These are phyloP conservation scores for Phalanger gymnotis DNA, from an alignment of 2,797 vertebrate genomes.

Conservation along the genomic window DNA sequence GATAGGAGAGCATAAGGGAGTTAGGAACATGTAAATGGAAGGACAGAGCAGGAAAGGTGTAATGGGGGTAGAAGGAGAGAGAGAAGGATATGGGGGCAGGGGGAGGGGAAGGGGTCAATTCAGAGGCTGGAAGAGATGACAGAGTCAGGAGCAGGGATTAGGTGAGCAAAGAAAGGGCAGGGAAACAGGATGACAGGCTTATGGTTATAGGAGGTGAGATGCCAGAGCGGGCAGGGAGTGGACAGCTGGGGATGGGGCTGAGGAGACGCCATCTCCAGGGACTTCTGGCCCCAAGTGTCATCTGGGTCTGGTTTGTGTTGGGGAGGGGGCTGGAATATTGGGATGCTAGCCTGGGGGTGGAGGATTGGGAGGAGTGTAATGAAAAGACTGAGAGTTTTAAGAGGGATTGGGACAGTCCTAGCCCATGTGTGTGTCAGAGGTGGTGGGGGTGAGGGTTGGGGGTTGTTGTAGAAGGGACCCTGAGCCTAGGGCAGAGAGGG, in stretches of 20 bases:
- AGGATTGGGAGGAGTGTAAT: not conserved
- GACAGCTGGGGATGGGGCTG: not conserved
- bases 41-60: slow-evolving; percentile 5
- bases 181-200: not conserved
- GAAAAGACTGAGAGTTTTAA: not conserved
- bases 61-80: not conserved
- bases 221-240: not conserved
- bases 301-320: slow-evolving; percentile 13
- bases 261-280: slow-evolving; percentile 13
- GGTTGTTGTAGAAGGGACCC: slow-evolving; percentile 64
- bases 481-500: slow-evolving; percentile 69
- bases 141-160: not conserved
- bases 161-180: not conserved
- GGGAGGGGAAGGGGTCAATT: not conserved
- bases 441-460: slow-evolving; percentile 14
- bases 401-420: not conserved
- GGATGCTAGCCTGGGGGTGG: not conserved
- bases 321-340: not conserved
- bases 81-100: not conserved
- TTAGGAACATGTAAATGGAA: slow-evolving; percentile 14
- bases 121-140: not conserved
- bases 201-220: not conserved
- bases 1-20: not conserved
- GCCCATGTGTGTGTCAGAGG: slow-evolving; percentile 6
- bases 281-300: slow-evolving; percentile 25